Percentiles rank a stretch among this genome's conserved stretches.
phyloP scores from a whole-genome alignment of 2,797 vertebrate species.

The Eleutherodactylus coqui region DNA sequence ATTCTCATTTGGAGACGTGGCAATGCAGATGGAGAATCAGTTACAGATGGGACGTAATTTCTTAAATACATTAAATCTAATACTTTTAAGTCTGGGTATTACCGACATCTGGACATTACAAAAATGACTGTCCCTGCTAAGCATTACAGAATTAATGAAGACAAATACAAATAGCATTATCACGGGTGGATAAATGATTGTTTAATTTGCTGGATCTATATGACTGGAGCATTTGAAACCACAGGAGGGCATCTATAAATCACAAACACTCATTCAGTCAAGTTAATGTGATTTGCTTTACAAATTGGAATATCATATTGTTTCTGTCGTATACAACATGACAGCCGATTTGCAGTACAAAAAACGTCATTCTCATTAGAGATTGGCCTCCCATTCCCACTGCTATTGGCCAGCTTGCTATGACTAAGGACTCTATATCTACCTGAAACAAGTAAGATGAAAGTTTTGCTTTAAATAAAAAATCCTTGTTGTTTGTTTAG shows the following conservation, averaged over 20 bases:
- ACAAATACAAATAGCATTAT: slow-evolving; percentile 59
- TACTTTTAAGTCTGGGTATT: slow-evolving; percentile 62
- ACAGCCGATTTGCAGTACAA: not conserved
- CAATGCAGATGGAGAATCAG: slow-evolving; percentile 61
- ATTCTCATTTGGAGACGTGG: slow-evolving; percentile 60
- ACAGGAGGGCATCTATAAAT: slow-evolving; percentile 37
- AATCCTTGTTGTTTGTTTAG: no score
- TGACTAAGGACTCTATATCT: no score
- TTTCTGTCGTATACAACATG: not conserved
- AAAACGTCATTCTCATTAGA: not conserved
- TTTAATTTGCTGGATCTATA: slow-evolving; percentile 49
- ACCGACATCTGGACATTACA: slow-evolving; percentile 63
- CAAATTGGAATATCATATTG: slow-evolving; percentile 30
- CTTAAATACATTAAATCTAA: slow-evolving; percentile 64
- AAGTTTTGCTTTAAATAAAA: no score
- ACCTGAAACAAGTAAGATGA: no score
- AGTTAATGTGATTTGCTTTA: slow-evolving; percentile 45
- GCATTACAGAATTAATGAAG: slow-evolving; percentile 58
- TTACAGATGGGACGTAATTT: slow-evolving; percentile 64
- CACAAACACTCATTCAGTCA: slow-evolving; percentile 25
- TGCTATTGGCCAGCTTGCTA: not conserved
- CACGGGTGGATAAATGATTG: slow-evolving; percentile 42
- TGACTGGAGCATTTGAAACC: slow-evolving; percentile 42
- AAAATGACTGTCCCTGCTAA: slow-evolving; percentile 53
- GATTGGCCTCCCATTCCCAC: not conserved